Conservation (phyloP, 2,113 vertebrate genomes). For the Oncorhynchus kisutch region DNA sequence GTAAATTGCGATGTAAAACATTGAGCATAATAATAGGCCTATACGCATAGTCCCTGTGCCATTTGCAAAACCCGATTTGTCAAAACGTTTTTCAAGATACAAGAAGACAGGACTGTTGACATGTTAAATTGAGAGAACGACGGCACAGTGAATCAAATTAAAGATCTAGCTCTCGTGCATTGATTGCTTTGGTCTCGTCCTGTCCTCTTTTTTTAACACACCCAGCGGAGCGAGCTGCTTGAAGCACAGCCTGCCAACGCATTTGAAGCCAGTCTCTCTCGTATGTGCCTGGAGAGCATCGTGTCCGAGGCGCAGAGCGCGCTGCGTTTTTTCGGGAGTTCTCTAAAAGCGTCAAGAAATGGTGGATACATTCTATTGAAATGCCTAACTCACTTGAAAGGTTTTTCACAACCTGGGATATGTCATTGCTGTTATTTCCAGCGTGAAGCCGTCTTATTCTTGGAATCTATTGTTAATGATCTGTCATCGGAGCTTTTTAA, state of each 20-base stretch:
- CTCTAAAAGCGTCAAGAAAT: constrained; percentile 50
- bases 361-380: constrained; percentile 58
- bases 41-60: not conserved
- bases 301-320: constrained; percentile 64
- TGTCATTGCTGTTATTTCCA: constrained; percentile 51
- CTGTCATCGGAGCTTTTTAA: constrained; percentile 66
- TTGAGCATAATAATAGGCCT: not conserved
- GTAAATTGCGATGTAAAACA: not conserved
- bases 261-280: constrained; percentile 58
- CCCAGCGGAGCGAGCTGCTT: constrained; percentile 50
- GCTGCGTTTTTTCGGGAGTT: constrained; percentile 65
- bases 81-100: not conserved
- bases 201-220: constrained; percentile 63
- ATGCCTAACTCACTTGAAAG: constrained; percentile 4
- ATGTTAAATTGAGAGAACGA: constrained; percentile 40
- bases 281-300: constrained; percentile 68
- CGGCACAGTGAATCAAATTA: constrained; percentile 54
- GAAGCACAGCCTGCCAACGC: constrained; percentile 52
- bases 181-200: constrained; percentile 77
- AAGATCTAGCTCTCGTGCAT: constrained; percentile 69
- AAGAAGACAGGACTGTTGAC: constrained; percentile 3
- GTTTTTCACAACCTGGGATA: constrained; percentile 54
- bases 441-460: constrained; percentile 54
- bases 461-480: constrained; percentile 74
- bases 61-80: not conserved